These are phyloP conservation scores for Amphiprion ocellaris DNA, from an alignment of 2,113 vertebrate species.

Conservation along the genomic window DNA sequence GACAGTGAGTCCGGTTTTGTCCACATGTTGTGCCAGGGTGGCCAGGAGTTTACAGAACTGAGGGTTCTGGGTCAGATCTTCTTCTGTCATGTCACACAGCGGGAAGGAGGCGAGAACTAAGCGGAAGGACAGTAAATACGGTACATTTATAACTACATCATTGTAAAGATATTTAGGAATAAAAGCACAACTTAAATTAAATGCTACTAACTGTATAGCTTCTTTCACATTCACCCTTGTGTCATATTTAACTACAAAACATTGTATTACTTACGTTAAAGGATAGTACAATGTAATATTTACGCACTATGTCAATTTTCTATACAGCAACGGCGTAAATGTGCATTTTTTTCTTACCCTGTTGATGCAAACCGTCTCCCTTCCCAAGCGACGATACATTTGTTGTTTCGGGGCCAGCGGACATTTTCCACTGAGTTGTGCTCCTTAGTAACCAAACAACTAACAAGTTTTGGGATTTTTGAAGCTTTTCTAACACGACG, in stretches of 20 bases:
- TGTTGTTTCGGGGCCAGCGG: neutral
- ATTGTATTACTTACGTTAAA: too few species aligned
- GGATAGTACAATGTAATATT: neutral
- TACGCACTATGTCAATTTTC: too few species aligned
- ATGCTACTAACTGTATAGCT: too few species aligned
- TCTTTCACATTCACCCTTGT: too few species aligned
- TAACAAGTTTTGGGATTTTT: accelerated
- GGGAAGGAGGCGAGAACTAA: constrained; percentile 83
- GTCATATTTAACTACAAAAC: too few species aligned
- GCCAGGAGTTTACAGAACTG: constrained; percentile 86
- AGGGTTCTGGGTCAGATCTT: constrained; percentile 86
- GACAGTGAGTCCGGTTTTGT: constrained; percentile 84
- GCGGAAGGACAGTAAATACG: neutral
- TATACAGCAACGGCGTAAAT: neutral
- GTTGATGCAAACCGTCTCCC: constrained; percentile 73
- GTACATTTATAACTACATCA: neutral
- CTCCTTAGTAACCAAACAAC: accelerated
- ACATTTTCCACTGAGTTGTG: constrained; percentile 40
- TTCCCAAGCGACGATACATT: constrained; percentile 46
- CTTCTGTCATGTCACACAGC: constrained; percentile 83
- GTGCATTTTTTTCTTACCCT: constrained; percentile 62
- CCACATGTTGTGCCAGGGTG: constrained; percentile 84
- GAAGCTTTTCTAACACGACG: neutral
- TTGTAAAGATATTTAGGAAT: neutral
- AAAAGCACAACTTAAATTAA: neutral